phyloP scores from a whole-genome alignment of 2,113 vertebrate species.

The Callipepla squamata region DNA sequence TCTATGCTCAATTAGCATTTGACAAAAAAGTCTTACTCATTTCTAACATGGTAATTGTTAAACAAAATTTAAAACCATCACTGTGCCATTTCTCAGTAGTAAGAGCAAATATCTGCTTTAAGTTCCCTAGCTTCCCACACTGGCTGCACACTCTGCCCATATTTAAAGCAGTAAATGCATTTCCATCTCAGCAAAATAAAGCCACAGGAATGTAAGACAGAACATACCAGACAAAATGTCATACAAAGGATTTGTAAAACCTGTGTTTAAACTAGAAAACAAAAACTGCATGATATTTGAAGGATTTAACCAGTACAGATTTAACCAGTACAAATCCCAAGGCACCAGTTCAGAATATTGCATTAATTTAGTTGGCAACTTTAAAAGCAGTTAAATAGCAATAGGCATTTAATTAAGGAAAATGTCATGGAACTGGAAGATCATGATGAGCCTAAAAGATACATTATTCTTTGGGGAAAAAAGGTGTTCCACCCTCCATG shows the following conservation, averaged over 20 bases:
- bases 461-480: slow-evolving; percentile 18
- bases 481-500: not conserved
- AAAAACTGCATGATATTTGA: slow-evolving; percentile 49
- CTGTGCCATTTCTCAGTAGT: not conserved
- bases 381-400: slow-evolving; percentile 53
- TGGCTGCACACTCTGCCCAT: not conserved
- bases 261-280: slow-evolving; percentile 28
- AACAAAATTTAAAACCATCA: not conserved
- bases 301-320: slow-evolving; percentile 36
- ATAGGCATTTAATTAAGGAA: slow-evolving; percentile 46
- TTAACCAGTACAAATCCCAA: slow-evolving; percentile 40
- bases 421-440: slow-evolving; percentile 17
- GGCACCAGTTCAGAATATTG: slow-evolving; percentile 4
- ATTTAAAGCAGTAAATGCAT: not conserved
- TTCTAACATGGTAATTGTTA: not conserved
- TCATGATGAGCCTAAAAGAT: slow-evolving; percentile 7
- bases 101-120: not conserved
- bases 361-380: slow-evolving; percentile 42
- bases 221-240: not conserved
- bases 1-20: not conserved
- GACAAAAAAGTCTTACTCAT: not conserved
- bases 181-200: not conserved
- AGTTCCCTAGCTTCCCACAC: not conserved
- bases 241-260: not conserved
- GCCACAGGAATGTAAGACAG: not conserved